phyloP scores from a whole-genome alignment of 2,797 vertebrate species.

The Pangasius djambal region DNA sequence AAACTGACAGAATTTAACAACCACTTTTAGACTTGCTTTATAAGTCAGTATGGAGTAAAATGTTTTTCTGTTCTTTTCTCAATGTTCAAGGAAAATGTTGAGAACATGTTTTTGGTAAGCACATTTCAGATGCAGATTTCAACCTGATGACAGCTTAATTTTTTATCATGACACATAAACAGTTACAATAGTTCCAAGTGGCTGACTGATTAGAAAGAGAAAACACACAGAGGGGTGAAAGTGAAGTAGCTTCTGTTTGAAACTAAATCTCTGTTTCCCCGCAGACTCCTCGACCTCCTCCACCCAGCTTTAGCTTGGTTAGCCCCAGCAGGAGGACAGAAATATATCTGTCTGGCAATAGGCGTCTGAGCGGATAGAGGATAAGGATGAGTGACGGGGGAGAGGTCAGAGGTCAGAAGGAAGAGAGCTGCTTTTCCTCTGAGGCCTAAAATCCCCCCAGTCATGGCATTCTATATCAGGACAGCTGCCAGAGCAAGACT shows the following conservation, averaged over 20 bases:
- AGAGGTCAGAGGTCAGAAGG: constrained; percentile 42
- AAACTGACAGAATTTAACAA: neutral
- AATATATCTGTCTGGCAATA: constrained; percentile 32
- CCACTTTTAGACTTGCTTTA: neutral
- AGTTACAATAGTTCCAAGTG: neutral
- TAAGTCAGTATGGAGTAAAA: neutral
- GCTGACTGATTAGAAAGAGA: neutral
- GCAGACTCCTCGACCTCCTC: neutral
- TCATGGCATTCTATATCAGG: constrained; percentile 21
- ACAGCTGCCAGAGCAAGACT: constrained; percentile 39
- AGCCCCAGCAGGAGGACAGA: constrained; percentile 22
- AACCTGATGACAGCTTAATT: neutral
- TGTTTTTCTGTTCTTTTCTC: neutral
- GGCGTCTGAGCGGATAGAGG: constrained; percentile 26
- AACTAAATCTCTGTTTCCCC: neutral
- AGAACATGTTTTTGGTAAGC: neutral
- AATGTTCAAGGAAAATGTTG: neutral
- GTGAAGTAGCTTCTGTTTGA: constrained; percentile 7
- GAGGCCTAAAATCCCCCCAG: constrained; percentile 34
- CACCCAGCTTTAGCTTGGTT: neutral
- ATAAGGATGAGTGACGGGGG: constrained; percentile 20
- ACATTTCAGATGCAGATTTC: neutral
- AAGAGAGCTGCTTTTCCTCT: constrained; percentile 43
- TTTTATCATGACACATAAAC: constrained; percentile 33
- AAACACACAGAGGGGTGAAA: neutral